Evolutionary conservation across 2,888 invertebrate genomes (phyloP).

Genomic region (Diadegma fenestrale): DNA sequence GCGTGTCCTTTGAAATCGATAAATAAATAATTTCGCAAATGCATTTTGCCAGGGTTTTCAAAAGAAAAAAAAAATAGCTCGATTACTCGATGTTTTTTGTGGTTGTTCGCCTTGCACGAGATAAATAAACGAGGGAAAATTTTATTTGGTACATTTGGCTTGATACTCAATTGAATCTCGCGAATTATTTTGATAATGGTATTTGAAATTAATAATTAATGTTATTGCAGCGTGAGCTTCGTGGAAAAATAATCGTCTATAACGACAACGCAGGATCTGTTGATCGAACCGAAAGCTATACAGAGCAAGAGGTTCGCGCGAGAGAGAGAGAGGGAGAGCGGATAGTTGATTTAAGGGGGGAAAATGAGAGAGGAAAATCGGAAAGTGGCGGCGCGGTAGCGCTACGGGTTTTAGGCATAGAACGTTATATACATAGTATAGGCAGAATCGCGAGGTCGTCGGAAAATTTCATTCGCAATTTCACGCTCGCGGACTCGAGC

Average conservation of each 20-base stretch:
- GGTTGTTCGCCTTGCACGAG: not conserved
- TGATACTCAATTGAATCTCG: not conserved
- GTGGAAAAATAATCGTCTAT: constrained; percentile 4
- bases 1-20: not conserved
- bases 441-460: constrained; percentile 39
- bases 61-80: not conserved
- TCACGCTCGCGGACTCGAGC: constrained; percentile 70
- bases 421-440: constrained; percentile 22
- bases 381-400: not conserved
- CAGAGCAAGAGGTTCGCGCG: not conserved
- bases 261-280: not conserved
- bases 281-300: not conserved
- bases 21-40: not conserved
- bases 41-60: not conserved
- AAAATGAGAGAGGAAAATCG: constrained; percentile 24
- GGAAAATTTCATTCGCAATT: constrained; percentile 72
- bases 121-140: not conserved
- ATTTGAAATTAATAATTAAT: constrained; percentile 12
- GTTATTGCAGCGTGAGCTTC: not conserved
- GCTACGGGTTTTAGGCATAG: constrained; percentile 36
- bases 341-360: not conserved
- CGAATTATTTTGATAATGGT: not conserved
- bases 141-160: not conserved
- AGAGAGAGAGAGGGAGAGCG: not conserved
- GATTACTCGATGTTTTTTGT: not conserved